Conservation (phyloP, 2,888 invertebrate species). For the Cheilosia grossa region DNA sequence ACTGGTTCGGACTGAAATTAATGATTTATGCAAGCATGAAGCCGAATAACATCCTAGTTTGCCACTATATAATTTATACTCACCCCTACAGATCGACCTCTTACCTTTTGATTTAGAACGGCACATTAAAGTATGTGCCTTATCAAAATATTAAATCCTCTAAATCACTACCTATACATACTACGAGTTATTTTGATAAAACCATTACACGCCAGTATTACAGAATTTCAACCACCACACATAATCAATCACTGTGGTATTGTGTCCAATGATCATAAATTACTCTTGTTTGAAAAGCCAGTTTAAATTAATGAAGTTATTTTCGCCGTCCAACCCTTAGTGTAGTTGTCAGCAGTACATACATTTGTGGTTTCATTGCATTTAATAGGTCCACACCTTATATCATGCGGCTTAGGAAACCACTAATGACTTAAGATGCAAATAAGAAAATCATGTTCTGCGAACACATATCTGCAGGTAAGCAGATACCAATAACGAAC, state of each 20-base stretch:
- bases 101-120: constrained; percentile 9
- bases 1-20: background rate
- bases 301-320: constrained; percentile 62
- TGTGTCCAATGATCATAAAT: constrained; percentile 60
- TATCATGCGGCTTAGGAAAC: constrained; percentile 35
- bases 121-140: constrained; percentile 12
- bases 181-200: constrained; percentile 31
- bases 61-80: too few relatives aligned
- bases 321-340: constrained; percentile 21
- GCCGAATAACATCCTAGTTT: too few relatives aligned
- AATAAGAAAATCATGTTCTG: constrained; percentile 35
- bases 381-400: constrained; percentile 29
- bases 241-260: constrained; percentile 64
- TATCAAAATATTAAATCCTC: constrained; percentile 29
- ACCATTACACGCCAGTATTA: constrained; percentile 31
- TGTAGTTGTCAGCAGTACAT: constrained; percentile 29
- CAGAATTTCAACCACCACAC: constrained; percentile 46
- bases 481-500: background rate
- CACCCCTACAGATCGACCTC: background rate
- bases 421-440: constrained; percentile 60
- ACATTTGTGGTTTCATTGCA: constrained; percentile 49
- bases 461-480: background rate
- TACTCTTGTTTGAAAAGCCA: constrained; percentile 51
- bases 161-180: constrained; percentile 12
- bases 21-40: constrained; percentile 10